Percentiles rank a stretch among this genome's conserved stretches.
These are phyloP conservation scores for Rousettus leschenaultii DNA, from an alignment of 2,113 vertebrate species.

Conservation along the genomic window DNA sequence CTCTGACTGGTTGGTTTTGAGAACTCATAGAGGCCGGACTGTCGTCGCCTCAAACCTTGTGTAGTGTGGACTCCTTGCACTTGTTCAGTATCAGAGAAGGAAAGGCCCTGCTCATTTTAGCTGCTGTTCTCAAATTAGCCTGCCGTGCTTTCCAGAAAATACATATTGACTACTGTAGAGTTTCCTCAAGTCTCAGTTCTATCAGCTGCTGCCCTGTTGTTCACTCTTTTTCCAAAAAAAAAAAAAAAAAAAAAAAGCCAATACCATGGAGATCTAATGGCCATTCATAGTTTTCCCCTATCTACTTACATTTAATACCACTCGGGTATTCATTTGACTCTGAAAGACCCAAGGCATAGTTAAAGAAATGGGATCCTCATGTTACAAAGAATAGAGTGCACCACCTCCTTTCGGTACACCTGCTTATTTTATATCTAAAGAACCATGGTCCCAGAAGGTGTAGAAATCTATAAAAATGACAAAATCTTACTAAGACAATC, in stretches of 20 bases:
- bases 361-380: background rate
- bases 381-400: background rate
- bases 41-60: background rate
- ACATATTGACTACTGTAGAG: rapidly evolving
- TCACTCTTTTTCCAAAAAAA: background rate
- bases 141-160: background rate
- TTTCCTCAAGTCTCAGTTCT: background rate
- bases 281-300: background rate
- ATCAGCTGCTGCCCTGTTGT: background rate
- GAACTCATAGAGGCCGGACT: background rate
- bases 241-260: background rate
- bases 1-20: background rate
- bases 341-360: background rate
- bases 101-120: background rate
- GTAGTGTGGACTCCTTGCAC: background rate
- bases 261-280: background rate
- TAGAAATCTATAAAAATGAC: background rate
- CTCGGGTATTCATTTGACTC: background rate
- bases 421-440: background rate
- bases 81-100: background rate
- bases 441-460: background rate
- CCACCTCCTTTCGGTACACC: background rate
- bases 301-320: background rate
- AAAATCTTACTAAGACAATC: background rate
- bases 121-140: background rate